phyloP scores from a whole-genome alignment of 2,888 invertebrate species.

The Sminthurinus aureus region DNA sequence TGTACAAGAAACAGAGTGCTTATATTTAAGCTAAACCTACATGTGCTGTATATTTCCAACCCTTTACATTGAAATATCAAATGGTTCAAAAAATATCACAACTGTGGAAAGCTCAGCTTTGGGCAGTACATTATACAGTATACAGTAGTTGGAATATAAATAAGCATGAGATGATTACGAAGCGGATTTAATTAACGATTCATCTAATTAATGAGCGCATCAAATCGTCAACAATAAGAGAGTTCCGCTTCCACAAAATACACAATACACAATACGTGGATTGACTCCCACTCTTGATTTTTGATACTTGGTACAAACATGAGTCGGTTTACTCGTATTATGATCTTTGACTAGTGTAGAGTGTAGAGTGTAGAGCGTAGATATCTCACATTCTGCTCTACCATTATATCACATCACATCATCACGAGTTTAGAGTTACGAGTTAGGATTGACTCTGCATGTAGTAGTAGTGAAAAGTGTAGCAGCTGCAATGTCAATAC shows the following conservation, averaged over 20 bases:
- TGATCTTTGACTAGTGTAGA: not conserved
- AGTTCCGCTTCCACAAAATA: constrained; percentile 18
- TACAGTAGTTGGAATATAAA: too few species aligned
- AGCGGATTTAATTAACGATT: constrained; percentile 39
- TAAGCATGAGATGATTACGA: not conserved
- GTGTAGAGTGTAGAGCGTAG: not conserved
- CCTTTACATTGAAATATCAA: too few species aligned
- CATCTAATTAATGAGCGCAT: constrained; percentile 38
- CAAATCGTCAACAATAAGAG: constrained; percentile 30
- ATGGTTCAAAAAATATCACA: too few species aligned
- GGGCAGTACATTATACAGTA: too few species aligned
- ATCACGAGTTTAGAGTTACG: not conserved
- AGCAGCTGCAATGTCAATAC: not conserved
- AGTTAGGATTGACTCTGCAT: not conserved
- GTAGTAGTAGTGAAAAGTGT: not conserved
- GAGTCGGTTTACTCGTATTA: not conserved
- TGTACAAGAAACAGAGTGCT: too few species aligned
- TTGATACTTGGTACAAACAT: not conserved
- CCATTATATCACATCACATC: not conserved
- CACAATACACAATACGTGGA: constrained; percentile 31
- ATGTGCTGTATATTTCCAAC: too few species aligned
- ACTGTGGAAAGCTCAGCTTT: too few species aligned
- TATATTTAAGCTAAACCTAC: too few species aligned
- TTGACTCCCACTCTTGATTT: not conserved
- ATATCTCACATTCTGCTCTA: not conserved